A percentile compares a stretch with the other conserved stretches of the same genome.
Conservation (phyloP, 2,797 vertebrate species). For the Notoglanidium macrostoma region DNA sequence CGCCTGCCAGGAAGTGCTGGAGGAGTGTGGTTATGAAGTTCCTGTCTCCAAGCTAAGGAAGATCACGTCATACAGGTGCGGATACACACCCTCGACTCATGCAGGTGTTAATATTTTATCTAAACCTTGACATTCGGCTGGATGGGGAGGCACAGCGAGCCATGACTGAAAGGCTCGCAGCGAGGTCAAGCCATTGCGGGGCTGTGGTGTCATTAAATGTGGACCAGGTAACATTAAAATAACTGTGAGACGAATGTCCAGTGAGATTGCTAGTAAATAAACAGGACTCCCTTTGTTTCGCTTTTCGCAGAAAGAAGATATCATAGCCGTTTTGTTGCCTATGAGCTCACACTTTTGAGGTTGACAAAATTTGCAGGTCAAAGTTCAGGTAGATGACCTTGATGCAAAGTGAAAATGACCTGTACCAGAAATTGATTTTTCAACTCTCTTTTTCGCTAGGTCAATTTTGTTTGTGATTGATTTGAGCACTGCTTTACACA, state of each 20-base stretch:
- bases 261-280: neutral
- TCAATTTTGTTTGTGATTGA: neutral
- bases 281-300: neutral
- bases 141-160: neutral
- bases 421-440: neutral
- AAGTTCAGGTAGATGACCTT: neutral
- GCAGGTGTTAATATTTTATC: neutral
- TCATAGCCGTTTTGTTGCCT: neutral
- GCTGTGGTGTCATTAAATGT: neutral
- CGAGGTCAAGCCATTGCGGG: neutral
- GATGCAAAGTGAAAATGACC: neutral
- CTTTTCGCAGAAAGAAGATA: neutral
- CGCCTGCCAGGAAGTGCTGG: constrained; percentile 86
- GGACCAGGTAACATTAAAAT: neutral
- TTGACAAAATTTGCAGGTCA: neutral
- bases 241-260: neutral
- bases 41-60: constrained; percentile 75
- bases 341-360: neutral
- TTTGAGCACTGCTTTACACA: neutral
- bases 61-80: constrained; percentile 88
- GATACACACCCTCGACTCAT: neutral
- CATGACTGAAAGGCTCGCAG: neutral
- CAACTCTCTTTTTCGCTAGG: neutral
- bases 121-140: neutral
- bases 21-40: constrained; percentile 91